phyloP scores from a whole-genome alignment of 2,888 invertebrate genomes.

The Anodontia alba region DNA sequence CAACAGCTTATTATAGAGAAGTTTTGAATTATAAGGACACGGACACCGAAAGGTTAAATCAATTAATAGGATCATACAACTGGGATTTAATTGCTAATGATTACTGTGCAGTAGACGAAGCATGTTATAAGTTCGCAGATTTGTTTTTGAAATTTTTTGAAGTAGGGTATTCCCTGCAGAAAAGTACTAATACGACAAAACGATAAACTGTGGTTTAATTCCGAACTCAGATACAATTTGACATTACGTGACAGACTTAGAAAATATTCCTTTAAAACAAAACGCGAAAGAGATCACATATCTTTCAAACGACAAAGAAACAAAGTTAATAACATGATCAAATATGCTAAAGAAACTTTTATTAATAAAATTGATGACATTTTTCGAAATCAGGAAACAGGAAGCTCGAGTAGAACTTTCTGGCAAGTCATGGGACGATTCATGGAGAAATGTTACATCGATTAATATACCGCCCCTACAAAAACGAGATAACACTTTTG shows the following conservation, averaged over 20 bases:
- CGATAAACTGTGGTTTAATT: constrained; percentile 6
- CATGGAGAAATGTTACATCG: background rate
- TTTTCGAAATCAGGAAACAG: background rate
- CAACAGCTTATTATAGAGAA: background rate
- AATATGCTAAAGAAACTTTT: constrained; percentile 13
- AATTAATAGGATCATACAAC: background rate
- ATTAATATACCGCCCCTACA: background rate
- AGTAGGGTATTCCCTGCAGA: background rate
- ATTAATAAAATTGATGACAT: background rate
- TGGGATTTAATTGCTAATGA: background rate
- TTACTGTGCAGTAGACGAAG: background rate
- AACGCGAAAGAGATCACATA: background rate
- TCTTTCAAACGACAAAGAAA: background rate
- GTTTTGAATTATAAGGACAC: background rate
- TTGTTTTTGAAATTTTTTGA: background rate
- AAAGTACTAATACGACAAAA: background rate
- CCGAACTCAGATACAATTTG: background rate
- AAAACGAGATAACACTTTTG: background rate
- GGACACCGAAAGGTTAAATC: background rate
- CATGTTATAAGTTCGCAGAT: background rate
- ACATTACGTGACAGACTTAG: background rate
- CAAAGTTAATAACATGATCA: constrained; percentile 1
- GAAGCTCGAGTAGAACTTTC: background rate
- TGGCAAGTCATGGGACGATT: constrained; percentile 12
- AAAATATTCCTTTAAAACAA: background rate